phyloP scores from a whole-genome alignment of 2,113 vertebrate species.

The Megaptera novaeangliae region DNA sequence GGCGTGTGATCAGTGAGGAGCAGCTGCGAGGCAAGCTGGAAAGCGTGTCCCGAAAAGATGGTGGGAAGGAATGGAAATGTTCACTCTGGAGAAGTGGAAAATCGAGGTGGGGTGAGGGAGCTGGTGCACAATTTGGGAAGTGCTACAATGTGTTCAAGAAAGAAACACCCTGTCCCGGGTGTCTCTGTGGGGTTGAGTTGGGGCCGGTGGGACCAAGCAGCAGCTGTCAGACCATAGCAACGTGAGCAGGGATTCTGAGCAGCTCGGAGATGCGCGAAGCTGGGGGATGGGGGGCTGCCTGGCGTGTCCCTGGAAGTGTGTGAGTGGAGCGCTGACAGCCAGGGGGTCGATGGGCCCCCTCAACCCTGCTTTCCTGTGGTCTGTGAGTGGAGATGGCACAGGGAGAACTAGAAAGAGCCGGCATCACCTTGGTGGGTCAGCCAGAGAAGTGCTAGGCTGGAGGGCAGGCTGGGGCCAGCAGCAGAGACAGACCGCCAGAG shows the following conservation, averaged over 20 bases:
- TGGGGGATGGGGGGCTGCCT: background rate
- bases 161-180: background rate
- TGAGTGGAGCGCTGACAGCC: background rate
- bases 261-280: accelerated
- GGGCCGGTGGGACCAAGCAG: background rate
- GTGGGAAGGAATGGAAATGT: background rate
- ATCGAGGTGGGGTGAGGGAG: background rate
- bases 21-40: background rate
- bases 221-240: background rate
- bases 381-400: background rate
- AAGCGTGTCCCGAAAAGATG: background rate
- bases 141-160: background rate
- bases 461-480: background rate
- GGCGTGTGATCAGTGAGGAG: background rate
- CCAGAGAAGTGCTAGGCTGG: background rate
- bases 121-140: background rate
- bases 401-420: background rate
- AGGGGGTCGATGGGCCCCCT: background rate
- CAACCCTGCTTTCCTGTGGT: background rate
- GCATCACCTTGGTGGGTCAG: background rate
- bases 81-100: background rate
- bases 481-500: background rate
- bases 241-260: background rate
- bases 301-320: background rate
- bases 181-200: background rate